Evolutionary conservation across 2,888 invertebrate genomes (phyloP).

Genomic region (Drosophila cognata): DNA sequence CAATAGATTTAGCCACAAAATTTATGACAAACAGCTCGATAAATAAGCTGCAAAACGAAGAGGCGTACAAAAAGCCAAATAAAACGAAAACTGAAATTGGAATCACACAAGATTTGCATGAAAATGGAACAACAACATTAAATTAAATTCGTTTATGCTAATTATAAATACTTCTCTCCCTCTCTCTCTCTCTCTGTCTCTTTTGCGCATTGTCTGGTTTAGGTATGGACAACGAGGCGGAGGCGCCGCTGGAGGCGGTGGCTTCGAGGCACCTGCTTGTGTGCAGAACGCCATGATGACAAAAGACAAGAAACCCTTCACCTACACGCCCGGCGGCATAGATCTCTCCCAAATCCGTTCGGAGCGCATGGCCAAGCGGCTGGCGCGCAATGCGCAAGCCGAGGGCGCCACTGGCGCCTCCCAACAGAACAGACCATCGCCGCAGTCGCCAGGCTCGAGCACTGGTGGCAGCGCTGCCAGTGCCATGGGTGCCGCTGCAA

Average conservation of each 20-base stretch:
- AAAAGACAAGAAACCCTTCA: constrained; percentile 98
- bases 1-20: constrained; percentile 61
- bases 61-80: constrained; percentile 28
- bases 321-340: constrained; percentile 97
- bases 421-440: constrained; percentile 85
- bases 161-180: constrained; percentile 11
- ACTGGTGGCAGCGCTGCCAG: constrained; percentile 84
- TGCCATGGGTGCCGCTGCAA: constrained; percentile 78
- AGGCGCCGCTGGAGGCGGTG: constrained; percentile 70
- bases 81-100: background rate
- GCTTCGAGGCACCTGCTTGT: constrained; percentile 92
- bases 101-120: constrained; percentile 54
- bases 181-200: background rate
- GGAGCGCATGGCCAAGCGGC: constrained; percentile 93
- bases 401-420: constrained; percentile 88
- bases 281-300: constrained; percentile 97
- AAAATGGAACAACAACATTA: constrained; percentile 35
- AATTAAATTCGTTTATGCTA: constrained; percentile 32
- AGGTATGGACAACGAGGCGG: constrained; percentile 85
- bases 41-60: constrained; percentile 24
- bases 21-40: constrained; percentile 56
- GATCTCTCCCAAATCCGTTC: constrained; percentile 95
- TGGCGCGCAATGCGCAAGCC: constrained; percentile 89
- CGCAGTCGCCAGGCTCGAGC: constrained; percentile 73
- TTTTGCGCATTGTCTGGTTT: constrained; percentile 26